Conservation (phyloP, 2,113 vertebrate species). For the Ellobius talpinus region DNA sequence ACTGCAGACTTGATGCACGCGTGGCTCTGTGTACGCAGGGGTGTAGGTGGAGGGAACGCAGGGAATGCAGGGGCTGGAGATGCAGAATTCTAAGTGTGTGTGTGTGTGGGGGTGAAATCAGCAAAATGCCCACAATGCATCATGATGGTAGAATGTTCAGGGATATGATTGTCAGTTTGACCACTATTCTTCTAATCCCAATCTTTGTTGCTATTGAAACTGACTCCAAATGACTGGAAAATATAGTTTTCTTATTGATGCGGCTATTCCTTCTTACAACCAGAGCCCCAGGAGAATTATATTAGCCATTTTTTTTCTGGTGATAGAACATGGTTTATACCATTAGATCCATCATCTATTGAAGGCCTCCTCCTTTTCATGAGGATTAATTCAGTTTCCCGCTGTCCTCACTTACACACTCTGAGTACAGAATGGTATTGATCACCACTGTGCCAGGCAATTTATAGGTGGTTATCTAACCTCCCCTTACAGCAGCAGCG, state of each 20-base stretch:
- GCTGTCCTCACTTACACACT: neutral
- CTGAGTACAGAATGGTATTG: neutral
- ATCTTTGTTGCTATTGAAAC: neutral
- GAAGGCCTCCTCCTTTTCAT: slow-evolving; percentile 29
- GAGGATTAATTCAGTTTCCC: slow-evolving; percentile 49
- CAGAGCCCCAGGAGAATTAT: neutral
- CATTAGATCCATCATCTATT: slow-evolving; percentile 55
- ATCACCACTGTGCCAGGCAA: neutral
- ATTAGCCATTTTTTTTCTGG: slow-evolving; percentile 19
- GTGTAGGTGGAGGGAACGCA: too few relatives aligned
- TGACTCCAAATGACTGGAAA: neutral
- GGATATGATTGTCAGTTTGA: neutral
- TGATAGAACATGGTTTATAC: neutral
- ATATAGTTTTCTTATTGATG: neutral
- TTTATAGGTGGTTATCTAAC: slow-evolving; percentile 31
- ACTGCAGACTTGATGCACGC: neutral
- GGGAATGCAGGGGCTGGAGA: too few relatives aligned
- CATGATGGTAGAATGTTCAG: neutral
- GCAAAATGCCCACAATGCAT: neutral
- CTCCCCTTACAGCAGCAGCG: neutral
- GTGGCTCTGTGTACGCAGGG: neutral
- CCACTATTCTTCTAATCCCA: neutral
- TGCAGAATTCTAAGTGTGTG: too few relatives aligned
- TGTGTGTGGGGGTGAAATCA: neutral
- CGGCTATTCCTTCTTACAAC: neutral